These are phyloP conservation scores for Ochlodes sylvanus DNA, from an alignment of 2,888 invertebrate species.

Conservation along the genomic window DNA sequence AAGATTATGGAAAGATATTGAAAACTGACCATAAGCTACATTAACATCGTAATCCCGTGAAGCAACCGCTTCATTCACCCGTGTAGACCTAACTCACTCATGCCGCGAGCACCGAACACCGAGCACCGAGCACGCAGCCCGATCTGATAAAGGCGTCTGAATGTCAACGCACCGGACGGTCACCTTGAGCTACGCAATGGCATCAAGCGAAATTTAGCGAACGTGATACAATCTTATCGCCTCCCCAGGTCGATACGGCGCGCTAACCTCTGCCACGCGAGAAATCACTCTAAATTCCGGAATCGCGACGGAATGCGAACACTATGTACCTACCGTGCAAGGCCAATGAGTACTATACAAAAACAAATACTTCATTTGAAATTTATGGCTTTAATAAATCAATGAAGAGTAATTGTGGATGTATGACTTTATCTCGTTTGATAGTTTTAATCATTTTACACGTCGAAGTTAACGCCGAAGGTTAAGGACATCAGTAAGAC, in stretches of 20 bases:
- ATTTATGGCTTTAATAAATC: too few relatives aligned
- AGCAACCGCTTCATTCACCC: too few relatives aligned
- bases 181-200: constrained; percentile 68
- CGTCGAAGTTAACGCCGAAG: too few relatives aligned
- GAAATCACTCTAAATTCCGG: constrained; percentile 8
- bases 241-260: constrained; percentile 39
- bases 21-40: too few relatives aligned
- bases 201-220: constrained; percentile 67
- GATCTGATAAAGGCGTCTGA: constrained; percentile 76
- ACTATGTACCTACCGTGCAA: neutral
- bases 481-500: too few relatives aligned
- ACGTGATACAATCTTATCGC: constrained; percentile 57
- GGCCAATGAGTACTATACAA: neutral
- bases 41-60: too few relatives aligned
- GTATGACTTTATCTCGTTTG: too few relatives aligned
- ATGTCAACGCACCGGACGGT: constrained; percentile 79
- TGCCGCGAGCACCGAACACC: too few relatives aligned
- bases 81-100: too few relatives aligned
- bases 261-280: constrained; percentile 22
- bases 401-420: too few relatives aligned
- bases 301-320: neutral
- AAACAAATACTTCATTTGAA: neutral
- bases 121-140: constrained; percentile 55
- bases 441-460: too few relatives aligned
- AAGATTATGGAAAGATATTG: too few relatives aligned